These are phyloP conservation scores for Misgurnus mizolepis DNA, from an alignment of 2,113 vertebrate genomes.

Conservation along the genomic window DNA sequence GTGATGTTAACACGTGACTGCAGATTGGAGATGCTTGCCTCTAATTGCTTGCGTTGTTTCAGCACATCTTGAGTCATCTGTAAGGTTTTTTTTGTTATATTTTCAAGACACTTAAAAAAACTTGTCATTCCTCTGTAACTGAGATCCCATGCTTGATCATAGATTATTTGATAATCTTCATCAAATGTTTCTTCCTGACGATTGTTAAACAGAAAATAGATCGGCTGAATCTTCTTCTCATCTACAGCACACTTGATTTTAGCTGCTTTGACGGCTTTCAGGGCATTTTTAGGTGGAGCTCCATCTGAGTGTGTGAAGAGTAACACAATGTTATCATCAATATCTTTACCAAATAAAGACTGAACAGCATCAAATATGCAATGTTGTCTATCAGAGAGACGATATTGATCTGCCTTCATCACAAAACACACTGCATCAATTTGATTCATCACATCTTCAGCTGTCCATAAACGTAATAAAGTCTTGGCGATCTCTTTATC, in stretches of 20 bases:
- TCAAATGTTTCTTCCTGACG: background rate
- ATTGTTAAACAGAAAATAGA: background rate
- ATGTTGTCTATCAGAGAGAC: conserved; percentile 1
- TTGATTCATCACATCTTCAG: background rate
- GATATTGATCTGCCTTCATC: conserved; percentile 10
- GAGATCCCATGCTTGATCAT: background rate
- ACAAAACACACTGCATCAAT: conserved; percentile 38
- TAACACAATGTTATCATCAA: conserved; percentile 38
- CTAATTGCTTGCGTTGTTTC: background rate
- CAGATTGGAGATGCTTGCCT: conserved; percentile 5
- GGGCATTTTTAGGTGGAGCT: background rate
- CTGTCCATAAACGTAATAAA: background rate
- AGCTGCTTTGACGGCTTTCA: background rate
- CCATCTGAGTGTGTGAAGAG: conserved; percentile 47
- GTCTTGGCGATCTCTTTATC: background rate
- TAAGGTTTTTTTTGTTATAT: too few relatives aligned
- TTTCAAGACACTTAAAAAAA: too few relatives aligned
- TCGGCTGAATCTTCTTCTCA: background rate
- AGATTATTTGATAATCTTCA: background rate
- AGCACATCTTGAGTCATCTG: conserved; percentile 14
- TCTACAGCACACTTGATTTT: background rate
- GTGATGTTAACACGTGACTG: background rate
- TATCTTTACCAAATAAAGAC: conserved; percentile 46
- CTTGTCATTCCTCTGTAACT: background rate
- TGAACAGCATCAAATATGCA: conserved; percentile 31